Conservation (phyloP, 2,797 vertebrate genomes). For the Sphaeramia orbicularis region DNA sequence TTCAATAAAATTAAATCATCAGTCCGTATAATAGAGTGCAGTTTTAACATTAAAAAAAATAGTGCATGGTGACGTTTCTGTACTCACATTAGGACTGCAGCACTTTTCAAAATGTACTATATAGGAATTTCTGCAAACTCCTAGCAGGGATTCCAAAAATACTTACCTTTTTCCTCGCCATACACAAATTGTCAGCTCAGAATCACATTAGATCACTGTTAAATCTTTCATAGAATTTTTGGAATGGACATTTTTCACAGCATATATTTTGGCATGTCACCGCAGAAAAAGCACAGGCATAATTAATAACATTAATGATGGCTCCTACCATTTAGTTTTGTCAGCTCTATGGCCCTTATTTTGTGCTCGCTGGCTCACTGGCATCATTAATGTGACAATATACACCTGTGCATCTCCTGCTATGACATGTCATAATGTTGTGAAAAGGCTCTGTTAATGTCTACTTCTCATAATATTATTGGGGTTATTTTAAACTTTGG, state of each 20-base stretch:
- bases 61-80: slow-evolving; percentile 12
- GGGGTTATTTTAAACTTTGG: slow-evolving; percentile 10
- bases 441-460: slow-evolving; percentile 20
- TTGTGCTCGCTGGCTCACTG: not conserved
- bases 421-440: slow-evolving; percentile 12
- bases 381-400: slow-evolving; percentile 3
- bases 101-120: slow-evolving; percentile 23
- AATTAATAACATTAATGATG: slow-evolving; percentile 7
- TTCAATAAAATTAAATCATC: too few species aligned
- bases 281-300: slow-evolving; percentile 13
- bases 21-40: too few species aligned
- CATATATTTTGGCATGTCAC: slow-evolving; percentile 9
- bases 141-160: slow-evolving; percentile 30
- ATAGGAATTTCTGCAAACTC: slow-evolving; percentile 15
- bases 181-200: slow-evolving; percentile 8
- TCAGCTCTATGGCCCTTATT: not conserved
- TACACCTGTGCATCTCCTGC: slow-evolving; percentile 11
- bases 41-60: too few species aligned
- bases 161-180: not conserved
- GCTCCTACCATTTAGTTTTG: slow-evolving; percentile 5
- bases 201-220: not conserved
- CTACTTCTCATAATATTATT: slow-evolving; percentile 14
- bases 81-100: slow-evolving; percentile 22
- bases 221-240: slow-evolving; percentile 9
- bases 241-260: slow-evolving; percentile 5